Evolutionary conservation across 2,888 invertebrate species (phyloP), one percentile per base, ranked within the genome.

Genomic region (Sesamia inferens): DNA sequence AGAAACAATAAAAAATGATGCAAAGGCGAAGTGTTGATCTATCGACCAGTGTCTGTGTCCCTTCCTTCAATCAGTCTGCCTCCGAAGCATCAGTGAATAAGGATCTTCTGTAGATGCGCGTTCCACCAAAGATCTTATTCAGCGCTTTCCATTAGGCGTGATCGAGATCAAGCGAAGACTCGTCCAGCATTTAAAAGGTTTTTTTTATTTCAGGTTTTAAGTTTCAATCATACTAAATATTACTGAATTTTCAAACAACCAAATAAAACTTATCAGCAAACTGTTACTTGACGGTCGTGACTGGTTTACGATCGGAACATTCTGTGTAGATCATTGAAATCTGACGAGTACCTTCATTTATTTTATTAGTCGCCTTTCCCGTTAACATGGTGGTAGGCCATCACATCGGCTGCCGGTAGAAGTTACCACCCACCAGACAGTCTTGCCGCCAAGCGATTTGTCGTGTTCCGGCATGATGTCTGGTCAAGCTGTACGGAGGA

Each of bases 291-390:
- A 42, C 51, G 39, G 59, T 63, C 24, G 24, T 10, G 47, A 67
- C 63, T 42, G n/a, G 13, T 78, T 78, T 79, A 78, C 42, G 79
- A 64, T 48, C 42, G 63, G 57, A 64, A 47, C 67, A 74, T 24
- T n/a, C 48, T 73, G 79, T 42, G 58, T 58, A 44, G 58, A 16
- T 74, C 67, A 67, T 74, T 74, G 74, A 75, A 74, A 79, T 58
- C 42, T 68, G 19, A 64, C 58, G 77, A 74, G 63, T 31, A 54
- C 24, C 14, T 42, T 54, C 58, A 67, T 77, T 67, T 67, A 51
- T 44, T 73, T 39, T 73, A 72, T 62, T 63, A 6, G 51, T 42
- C 19, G 16, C 10, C 42, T 47, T 47, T 62, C 19, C 42, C 16
- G 47, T n/a, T n/a, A n/a, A n/a, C n/a, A n/a, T n/a, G n/a, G n/a